Conservation (phyloP, 2,113 vertebrate species). For the Patagioenas fasciata region DNA sequence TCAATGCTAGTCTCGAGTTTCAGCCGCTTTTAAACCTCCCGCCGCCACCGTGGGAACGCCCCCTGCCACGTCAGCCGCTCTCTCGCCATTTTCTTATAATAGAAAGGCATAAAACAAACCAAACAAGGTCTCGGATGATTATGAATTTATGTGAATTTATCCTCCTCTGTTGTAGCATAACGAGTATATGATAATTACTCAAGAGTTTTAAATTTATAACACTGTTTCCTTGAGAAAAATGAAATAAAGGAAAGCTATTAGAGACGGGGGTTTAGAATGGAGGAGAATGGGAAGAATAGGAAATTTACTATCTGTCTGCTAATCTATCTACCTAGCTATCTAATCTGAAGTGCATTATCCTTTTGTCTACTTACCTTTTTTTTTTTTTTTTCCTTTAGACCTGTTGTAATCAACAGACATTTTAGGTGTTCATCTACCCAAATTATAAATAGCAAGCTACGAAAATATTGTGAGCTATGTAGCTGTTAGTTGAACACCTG, state of each 20-base stretch:
- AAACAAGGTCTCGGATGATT: background rate
- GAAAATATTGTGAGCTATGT: background rate
- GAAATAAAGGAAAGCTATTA: background rate
- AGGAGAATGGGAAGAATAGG: background rate
- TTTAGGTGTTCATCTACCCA: constrained; percentile 10
- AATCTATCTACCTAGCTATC: background rate
- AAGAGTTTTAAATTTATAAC: background rate
- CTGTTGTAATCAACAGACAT: constrained; percentile 10
- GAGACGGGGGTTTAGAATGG: background rate
- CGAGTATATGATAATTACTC: background rate
- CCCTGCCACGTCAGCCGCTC: too few relatives aligned
- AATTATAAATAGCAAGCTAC: background rate
- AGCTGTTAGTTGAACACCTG: background rate
- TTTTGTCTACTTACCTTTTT: background rate
- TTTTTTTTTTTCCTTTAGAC: background rate
- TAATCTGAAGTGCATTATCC: background rate
- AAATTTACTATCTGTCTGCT: background rate
- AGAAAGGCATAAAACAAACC: background rate
- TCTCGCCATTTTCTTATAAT: too few relatives aligned
- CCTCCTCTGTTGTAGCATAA: background rate
- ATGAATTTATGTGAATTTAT: background rate
- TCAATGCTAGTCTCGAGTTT: too few relatives aligned
- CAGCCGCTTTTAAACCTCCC: too few relatives aligned
- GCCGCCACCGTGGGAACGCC: too few relatives aligned
- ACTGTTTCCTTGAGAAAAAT: background rate